Evolutionary conservation across 1,140 invertebrate genomes (phyloP), one percentile per base, ranked within the genome.

Genomic region (Bombus ignitus): DNA sequence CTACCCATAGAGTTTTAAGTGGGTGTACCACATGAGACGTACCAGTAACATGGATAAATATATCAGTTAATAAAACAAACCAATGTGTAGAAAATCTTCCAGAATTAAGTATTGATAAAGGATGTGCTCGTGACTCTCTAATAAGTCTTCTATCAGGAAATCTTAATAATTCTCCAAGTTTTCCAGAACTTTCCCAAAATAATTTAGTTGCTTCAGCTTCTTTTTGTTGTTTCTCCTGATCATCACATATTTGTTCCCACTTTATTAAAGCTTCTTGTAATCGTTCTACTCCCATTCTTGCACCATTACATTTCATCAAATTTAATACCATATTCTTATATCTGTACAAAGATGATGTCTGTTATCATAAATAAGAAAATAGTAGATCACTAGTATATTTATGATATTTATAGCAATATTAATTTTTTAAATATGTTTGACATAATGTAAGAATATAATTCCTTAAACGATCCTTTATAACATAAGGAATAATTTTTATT

Each of bases 1-100:
- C 97, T 3, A 98, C 96, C 98, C 98, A 99, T 65, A 98, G 92
- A 3, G 97, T 97, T 87, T 96, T 96, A 85, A 98, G 94, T 42
- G 96, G 96, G 95, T 98, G 97, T 8, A 97, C 89, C 87, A 95
- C 95, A 88, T 96, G 94, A 86, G 95, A 96, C 86, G 96, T 96
- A 72, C 97, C 97, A 83, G 95, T 96, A 22, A 97, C 95, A 91
- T 98, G 97, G 81, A 97, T 96, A 85, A 98, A 97, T 78, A 97
- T 95, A 94, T 98, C 97, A 66, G 96, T 97, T 73, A 98, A 96
- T 32, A 98, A 94, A 89, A 98, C 96, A 90, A 98, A 98, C 95
- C 96, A 97, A 93, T 98, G 97, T 0, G 96, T 96, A 95, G 95
- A 96, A 95, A 97, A 98, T 89, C 96, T 96, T 90, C 96, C 96